Evolutionary conservation across 2,113 vertebrate genomes (phyloP).

Genomic region (Chionomys nivalis): DNA sequence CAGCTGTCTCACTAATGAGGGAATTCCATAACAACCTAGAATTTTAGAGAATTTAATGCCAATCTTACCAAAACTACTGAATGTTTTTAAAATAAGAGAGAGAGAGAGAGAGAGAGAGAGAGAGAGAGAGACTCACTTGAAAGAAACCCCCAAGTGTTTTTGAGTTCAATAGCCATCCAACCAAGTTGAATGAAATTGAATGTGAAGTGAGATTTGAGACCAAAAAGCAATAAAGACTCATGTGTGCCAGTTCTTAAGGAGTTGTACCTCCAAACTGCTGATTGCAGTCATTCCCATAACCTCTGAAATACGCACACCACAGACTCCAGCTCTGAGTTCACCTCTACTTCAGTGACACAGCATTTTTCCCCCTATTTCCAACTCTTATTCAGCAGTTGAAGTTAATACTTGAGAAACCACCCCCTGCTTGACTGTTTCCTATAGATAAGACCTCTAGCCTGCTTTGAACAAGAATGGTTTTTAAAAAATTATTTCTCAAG

Average conservation of each 20-base stretch:
- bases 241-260: constrained; percentile 58
- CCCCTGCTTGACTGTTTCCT: constrained; percentile 26
- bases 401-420: background rate
- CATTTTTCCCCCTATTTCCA: background rate
- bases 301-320: constrained; percentile 52
- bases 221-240: constrained; percentile 46
- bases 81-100: constrained; percentile 46
- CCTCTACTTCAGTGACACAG: constrained; percentile 57
- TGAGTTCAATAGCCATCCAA: constrained; percentile 68
- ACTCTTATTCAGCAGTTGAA: constrained; percentile 57
- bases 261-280: constrained; percentile 41
- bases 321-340: constrained; percentile 21
- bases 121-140: constrained; percentile 53
- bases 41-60: constrained; percentile 51
- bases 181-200: constrained; percentile 72
- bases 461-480: constrained; percentile 34
- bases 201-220: constrained; percentile 66
- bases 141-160: constrained; percentile 65
- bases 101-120: constrained; percentile 15
- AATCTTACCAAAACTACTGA: constrained; percentile 17
- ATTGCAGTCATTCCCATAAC: constrained; percentile 60
- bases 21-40: constrained; percentile 13
- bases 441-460: constrained; percentile 60
- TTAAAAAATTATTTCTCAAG: background rate
- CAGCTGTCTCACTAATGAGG: background rate